Conservation (phyloP, 2,888 invertebrate genomes). For the Eubasilissa splendida region DNA sequence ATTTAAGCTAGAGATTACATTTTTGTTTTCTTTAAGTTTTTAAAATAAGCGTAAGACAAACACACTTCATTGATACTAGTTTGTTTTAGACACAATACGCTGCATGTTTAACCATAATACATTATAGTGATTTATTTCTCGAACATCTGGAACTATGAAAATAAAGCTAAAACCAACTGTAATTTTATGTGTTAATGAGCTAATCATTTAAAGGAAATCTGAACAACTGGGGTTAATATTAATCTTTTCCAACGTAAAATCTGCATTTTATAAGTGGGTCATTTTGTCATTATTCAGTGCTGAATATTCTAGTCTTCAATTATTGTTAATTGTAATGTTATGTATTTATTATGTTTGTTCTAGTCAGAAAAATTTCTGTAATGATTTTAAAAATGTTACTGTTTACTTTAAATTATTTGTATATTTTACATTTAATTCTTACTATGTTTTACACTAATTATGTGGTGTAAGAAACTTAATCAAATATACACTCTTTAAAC, state of each 20-base stretch:
- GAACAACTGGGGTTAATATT: background rate
- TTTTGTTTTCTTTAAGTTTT: too few species aligned
- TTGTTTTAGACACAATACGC: too few species aligned
- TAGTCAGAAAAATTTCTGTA: background rate
- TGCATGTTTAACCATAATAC: too few species aligned
- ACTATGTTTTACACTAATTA: conserved; percentile 22
- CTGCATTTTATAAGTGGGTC: background rate
- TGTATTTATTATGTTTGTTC: conserved; percentile 26
- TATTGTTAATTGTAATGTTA: conserved; percentile 24
- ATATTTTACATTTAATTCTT: conserved; percentile 4
- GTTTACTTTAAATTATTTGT: conserved; percentile 4
- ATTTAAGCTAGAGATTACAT: too few species aligned
- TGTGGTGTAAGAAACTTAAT: conserved; percentile 25
- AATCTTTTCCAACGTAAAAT: background rate
- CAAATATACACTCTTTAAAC: conserved; percentile 34
- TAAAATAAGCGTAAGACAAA: too few species aligned
- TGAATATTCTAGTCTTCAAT: conserved; percentile 31
- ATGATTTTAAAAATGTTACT: background rate
- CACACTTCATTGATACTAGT: too few species aligned
- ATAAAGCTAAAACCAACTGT: too few species aligned
- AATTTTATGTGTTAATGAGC: background rate
- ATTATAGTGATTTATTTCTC: too few species aligned
- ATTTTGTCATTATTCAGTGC: background rate
- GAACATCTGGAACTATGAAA: too few species aligned
- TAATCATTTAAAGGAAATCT: background rate